Base-by-base conservation (phyloP, 2,888 invertebrate species). In the Eupithecia vulgata region DNA sequence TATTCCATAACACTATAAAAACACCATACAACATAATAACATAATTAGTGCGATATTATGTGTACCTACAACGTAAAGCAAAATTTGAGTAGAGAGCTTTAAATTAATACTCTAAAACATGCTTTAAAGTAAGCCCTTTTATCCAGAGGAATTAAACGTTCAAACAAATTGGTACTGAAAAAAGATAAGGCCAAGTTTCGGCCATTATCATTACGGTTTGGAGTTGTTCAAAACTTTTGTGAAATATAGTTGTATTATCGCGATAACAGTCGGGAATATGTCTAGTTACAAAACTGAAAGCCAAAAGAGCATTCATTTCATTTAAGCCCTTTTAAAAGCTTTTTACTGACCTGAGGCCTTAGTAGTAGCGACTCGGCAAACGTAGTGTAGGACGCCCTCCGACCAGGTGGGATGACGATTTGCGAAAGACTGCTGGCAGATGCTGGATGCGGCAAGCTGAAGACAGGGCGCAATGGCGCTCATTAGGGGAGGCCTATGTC, bases 251-350 rank as follows among this genome's bases (percentile, higher is more conserved):
- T 76, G 75, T 75, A 77, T 76, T 78, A 78, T 78, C 76, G 71
- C 68, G 82, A 83, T 87, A 84, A 81, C 82, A 81, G 81, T 76
- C 70, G 78, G 78, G 75, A 81, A 79, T 80, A 81, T 83, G 82
- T 81, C 82, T 84, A 87, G 86, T 86, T 57, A 72, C 48, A 65
- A 70, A 66, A 40, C n/a, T 40, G 37, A 37, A 30, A 64, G 64
- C 21, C 10, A 40, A 62, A 42, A 4, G 34, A 21, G 10, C n/a
- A 5, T n/a, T 21, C 13, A n/a, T 35, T 64, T 15, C 64, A 64
- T 40, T 40, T 12, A 13, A 30, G 30, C 13, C 13, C 5, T 13
- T 0, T 30, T 4, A 3, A 52, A 21, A n/a, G 48, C 48, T 45
- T 17, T 17, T 0, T 17, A 7, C 17, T 45, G 17, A 45, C 7